Evolutionary conservation across 2,113 vertebrate genomes (phyloP).

Genomic region (Colaptes auratus): DNA sequence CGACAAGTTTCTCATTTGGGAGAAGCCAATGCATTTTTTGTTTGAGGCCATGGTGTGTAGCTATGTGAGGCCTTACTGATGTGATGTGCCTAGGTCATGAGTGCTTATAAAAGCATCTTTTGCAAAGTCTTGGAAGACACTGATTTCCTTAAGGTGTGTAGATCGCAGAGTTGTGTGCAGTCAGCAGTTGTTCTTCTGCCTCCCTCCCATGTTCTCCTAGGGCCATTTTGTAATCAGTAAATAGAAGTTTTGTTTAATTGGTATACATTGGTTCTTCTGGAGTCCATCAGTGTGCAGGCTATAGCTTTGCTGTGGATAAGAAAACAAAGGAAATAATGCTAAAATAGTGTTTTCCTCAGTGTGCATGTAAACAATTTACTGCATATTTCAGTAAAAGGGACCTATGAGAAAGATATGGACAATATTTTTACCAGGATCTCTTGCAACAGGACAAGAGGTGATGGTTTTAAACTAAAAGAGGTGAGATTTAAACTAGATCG

Average conservation of each 20-base stretch:
- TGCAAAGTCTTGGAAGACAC: neutral
- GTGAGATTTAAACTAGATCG: too few relatives aligned
- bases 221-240: neutral
- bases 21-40: fast-evolving
- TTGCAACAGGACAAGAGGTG: too few relatives aligned
- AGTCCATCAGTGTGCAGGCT: neutral
- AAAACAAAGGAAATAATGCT: neutral
- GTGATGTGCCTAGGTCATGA: neutral
- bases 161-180: neutral
- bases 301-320: neutral
- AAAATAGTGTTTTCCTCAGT: neutral
- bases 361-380: neutral
- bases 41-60: neutral
- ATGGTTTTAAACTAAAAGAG: too few relatives aligned
- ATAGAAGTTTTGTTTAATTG: neutral
- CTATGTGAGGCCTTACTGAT: neutral
- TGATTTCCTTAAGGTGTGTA: neutral
- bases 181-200: neutral
- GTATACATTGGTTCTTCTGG: neutral
- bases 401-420: too few relatives aligned
- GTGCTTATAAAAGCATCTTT: fast-evolving
- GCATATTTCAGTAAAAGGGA: too few relatives aligned
- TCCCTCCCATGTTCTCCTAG: neutral
- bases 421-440: too few relatives aligned
- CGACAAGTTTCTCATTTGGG: fast-evolving